phyloP scores from a whole-genome alignment of 2,113 vertebrate species.

The Cinclus cinclus region DNA sequence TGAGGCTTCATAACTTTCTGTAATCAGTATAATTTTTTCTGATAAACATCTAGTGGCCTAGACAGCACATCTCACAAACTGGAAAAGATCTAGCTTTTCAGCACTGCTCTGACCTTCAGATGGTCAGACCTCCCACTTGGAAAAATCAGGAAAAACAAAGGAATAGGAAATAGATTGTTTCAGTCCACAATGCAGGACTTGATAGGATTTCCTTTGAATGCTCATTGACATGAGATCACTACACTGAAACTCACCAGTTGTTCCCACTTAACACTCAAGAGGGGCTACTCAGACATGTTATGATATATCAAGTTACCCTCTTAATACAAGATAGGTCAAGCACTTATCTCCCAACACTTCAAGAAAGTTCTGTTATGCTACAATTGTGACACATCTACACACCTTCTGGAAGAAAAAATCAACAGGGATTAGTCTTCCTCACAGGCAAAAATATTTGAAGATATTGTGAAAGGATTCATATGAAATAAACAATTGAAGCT shows the following conservation, averaged over 20 bases:
- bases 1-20: neutral
- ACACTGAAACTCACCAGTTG: neutral
- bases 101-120: neutral
- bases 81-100: neutral
- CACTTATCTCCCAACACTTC: neutral
- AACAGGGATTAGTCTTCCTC: neutral
- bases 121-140: neutral
- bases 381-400: neutral
- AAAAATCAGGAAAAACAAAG: neutral
- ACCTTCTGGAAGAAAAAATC: neutral
- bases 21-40: neutral
- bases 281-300: neutral
- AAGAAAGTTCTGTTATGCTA: neutral
- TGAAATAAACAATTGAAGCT: neutral
- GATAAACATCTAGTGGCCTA: neutral
- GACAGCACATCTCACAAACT: neutral
- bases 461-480: neutral
- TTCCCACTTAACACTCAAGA: neutral
- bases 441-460: neutral
- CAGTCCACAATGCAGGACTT: neutral
- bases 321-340: neutral
- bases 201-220: neutral
- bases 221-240: neutral
- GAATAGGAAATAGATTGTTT: neutral
- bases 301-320: neutral